Base-by-base conservation (phyloP, 2,797 vertebrate genomes). In the Coilia nasus region DNA sequence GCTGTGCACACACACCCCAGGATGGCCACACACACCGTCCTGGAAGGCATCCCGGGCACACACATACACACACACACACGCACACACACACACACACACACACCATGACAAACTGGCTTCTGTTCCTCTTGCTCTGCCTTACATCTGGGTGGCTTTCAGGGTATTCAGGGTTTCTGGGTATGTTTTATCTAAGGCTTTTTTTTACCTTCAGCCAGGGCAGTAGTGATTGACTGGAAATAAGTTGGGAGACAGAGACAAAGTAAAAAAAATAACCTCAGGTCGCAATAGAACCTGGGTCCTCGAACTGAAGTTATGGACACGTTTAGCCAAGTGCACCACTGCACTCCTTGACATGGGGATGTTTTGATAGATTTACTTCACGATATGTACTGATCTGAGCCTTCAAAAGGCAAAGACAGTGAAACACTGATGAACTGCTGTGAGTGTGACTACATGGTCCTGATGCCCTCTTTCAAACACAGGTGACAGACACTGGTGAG, bases 81-180 rank as follows among this genome's bases (percentile, higher is more conserved):
- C 59, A 62, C 59, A 62, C 60, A 64, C 60, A 64, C 60, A 67
- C 62, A 67, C 62, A 31, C 25, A 14, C n/a, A 31, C 62, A 67
- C 25, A 67, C 25, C 60, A 28, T 25, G 23, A 31, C 11, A 67
- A 11, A 15, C 62, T 31, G 60, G 25, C 25, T 31, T 75, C 31
- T 35, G 67, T 31, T 35, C 15, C 28, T 35, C 1, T 75, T 75
- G 28, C 15, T 31, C 28, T 64, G 62, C 25, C 23, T 11, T 11
- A 64, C 23, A 64, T 64, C 64, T 35, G 28, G 19, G 57, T 31
- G 28, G 50, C 50, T 54, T 54, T 54, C 14, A 7, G 50, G 50
- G 50, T 54, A 54, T 54, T 9, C 50, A 54, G 50, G 9, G 2
- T 54, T 54, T 54, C 50, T 54, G 50, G 7, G 50, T 54, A 54